Percentiles rank a stretch among this genome's conserved stretches.
Evolutionary conservation across 2,797 vertebrate species (phyloP).

Genomic region (Momotus momota): DNA sequence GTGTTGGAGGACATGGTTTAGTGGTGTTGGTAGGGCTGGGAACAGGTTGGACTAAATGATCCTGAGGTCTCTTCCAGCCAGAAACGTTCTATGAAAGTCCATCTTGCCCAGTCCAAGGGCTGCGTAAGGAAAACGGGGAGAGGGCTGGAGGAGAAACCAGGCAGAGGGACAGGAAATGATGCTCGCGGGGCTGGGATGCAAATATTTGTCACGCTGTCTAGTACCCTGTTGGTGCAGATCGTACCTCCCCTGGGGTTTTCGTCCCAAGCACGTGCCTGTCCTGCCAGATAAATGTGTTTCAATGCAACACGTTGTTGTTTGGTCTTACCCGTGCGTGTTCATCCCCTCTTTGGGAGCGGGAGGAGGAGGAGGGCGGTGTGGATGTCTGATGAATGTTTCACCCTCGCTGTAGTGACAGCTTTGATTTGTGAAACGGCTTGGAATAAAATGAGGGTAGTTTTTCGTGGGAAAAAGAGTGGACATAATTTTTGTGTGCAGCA

Average conservation of each 20-base stretch:
- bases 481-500: background rate
- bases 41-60: too few relatives aligned
- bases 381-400: background rate
- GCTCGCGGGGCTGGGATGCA: background rate
- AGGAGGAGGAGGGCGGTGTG: background rate
- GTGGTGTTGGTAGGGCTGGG: too few relatives aligned
- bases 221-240: background rate
- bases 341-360: background rate
- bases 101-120: background rate
- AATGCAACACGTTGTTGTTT: background rate
- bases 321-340: background rate
- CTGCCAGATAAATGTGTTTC: background rate
- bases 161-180: background rate
- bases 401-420: background rate
- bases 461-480: background rate
- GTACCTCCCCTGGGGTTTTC: background rate
- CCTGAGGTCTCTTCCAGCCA: too few relatives aligned
- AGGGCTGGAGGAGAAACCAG: background rate
- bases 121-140: background rate
- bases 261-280: background rate
- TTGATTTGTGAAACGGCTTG: constrained; percentile 2
- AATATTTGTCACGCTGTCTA: fast-evolving
- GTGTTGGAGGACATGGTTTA: too few relatives aligned
- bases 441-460: constrained; percentile 1
- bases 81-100: background rate